Evolutionary conservation across 2,888 invertebrate species (phyloP), one percentile per base, ranked within the genome.

Genomic region (Synanthedon andrenaeformis): DNA sequence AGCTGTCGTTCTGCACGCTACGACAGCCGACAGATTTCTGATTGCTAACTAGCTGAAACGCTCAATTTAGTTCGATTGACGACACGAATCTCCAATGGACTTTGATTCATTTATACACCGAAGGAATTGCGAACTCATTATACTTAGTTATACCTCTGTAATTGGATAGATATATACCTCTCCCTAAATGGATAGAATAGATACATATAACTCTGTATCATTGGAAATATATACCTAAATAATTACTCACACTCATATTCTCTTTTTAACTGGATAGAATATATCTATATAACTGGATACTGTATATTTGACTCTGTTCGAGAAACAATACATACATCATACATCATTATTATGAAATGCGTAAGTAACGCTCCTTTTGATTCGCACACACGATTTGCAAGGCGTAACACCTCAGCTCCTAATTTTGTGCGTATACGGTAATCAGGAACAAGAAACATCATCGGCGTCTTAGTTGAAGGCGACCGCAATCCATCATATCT

Each of bases 401-500:
- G 64, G 67, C 64, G 69, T 67, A 62, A 64, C 64, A 74, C 70
- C 69, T 74, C 72, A 69, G 53, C 70, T 65, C 62, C 74, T 78
- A 80, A 82, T 78, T 73, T 70, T 66, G 69, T 71, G 69, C 72
- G 80, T 74, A 82, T 73, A 79, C 74, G 78, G 76, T 76, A 84
- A 85, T 83, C 82, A 86, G 76, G 69, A 74, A 68, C 69, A 73
- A 67, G 76, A 73, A 75, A 76, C 80, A 79, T 77, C 79, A 82
- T 77, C 79, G 77, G 72, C 76, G 79, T 77, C 82, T 82, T 76
- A 75, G 75, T 69, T 67, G 64, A 74, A 72, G 75, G 72, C 67
- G 67, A 79, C 82, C 84, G 80, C 86, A 84, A 85, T 85, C 81
- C 83, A 84, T 85, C 85, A 86, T 80, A 82, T 76, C 74, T 73